Conservation (phyloP, 2,888 invertebrate species). For the Platerodrilus igneus region DNA sequence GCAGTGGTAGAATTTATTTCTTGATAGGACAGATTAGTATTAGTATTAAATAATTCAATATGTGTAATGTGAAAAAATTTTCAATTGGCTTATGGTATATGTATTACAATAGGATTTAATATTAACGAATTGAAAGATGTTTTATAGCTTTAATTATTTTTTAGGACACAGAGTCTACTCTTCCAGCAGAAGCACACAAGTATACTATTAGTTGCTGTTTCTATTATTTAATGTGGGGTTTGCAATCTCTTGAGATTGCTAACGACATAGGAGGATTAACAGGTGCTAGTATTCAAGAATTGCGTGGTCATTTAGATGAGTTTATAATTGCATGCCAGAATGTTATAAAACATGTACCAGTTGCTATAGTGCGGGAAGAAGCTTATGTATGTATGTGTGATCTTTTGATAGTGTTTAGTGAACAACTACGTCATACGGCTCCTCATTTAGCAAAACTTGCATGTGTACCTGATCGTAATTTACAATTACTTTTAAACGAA, state of each 20-base stretch:
- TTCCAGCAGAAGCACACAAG: constrained; percentile 61
- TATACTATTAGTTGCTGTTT: constrained; percentile 81
- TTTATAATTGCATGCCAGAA: constrained; percentile 71
- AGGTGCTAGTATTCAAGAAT: constrained; percentile 56
- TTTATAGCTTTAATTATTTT: too few species aligned
- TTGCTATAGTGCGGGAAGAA: constrained; percentile 68
- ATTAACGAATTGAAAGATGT: too few species aligned
- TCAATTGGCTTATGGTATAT: too few species aligned
- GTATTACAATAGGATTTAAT: too few species aligned
- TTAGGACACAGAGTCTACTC: constrained; percentile 47
- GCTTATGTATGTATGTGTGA: constrained; percentile 96
- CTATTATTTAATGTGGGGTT: constrained; percentile 84
- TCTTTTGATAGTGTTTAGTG: constrained; percentile 87
- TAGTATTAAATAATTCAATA: too few species aligned
- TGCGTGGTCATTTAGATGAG: constrained; percentile 66
- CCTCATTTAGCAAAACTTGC: constrained; percentile 58
- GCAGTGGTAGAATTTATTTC: too few species aligned
- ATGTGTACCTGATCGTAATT: constrained; percentile 72
- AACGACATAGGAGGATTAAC: constrained; percentile 57
- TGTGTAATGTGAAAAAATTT: too few species aligned
- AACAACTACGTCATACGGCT: constrained; percentile 59
- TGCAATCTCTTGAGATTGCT: constrained; percentile 74
- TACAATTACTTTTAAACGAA: constrained; percentile 78
- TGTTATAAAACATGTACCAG: constrained; percentile 63
- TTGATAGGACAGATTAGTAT: too few species aligned